A percentile compares a stretch with the other conserved stretches of the same genome.
phyloP scores from a whole-genome alignment of 1,140 invertebrate genomes.

The Drosophila truncata region DNA sequence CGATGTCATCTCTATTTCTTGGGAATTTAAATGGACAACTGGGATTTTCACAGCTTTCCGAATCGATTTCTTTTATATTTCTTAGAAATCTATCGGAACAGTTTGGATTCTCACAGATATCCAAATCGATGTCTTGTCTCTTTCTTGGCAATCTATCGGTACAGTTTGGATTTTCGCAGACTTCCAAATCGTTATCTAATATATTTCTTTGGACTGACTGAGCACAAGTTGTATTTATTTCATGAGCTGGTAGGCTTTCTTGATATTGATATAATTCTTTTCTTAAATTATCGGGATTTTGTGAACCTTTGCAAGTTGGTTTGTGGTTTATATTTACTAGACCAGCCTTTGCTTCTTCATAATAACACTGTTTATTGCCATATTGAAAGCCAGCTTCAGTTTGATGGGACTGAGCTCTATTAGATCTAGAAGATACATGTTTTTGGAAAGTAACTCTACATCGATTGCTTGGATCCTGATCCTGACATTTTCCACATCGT shows the following conservation, averaged over 20 bases:
- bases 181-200: too few species aligned
- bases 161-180: background rate
- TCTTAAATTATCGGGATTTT: background rate
- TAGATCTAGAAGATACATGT: background rate
- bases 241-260: background rate
- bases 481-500: background rate
- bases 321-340: background rate
- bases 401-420: background rate
- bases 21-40: too few species aligned
- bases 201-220: background rate
- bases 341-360: background rate
- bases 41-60: background rate
- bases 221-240: background rate
- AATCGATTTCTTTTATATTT: background rate
- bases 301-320: background rate
- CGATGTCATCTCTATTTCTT: background rate
- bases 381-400: too few species aligned
- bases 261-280: too few species aligned
- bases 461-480: background rate
- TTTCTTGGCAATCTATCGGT: background rate
- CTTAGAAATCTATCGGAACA: background rate
- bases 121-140: too few species aligned
- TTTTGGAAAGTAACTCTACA: conserved; percentile 1
- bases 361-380: background rate
- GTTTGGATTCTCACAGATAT: background rate